Conservation (phyloP, 2,888 invertebrate genomes). For the Oxyteleia sp. region DNA sequence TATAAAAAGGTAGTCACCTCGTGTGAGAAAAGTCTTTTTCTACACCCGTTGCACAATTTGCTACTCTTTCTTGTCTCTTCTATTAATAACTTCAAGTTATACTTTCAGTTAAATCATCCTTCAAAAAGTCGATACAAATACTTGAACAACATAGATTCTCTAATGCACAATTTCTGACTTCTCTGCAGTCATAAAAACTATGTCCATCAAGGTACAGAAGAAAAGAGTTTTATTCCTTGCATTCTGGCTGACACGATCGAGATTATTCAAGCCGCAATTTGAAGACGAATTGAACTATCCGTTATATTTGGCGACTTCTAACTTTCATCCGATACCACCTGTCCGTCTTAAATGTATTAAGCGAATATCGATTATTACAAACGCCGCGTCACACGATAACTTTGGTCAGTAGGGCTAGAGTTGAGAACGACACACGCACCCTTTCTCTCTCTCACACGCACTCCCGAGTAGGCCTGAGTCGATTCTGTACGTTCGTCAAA, state of each 20-base stretch:
- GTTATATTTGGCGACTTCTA: constrained; percentile 70
- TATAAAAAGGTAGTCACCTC: too few relatives aligned
- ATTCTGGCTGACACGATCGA: constrained; percentile 66
- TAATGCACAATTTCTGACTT: too few relatives aligned
- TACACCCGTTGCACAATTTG: too few relatives aligned
- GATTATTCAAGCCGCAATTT: constrained; percentile 54
- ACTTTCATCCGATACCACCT: constrained; percentile 58
- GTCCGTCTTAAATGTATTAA: constrained; percentile 71
- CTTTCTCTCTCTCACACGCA: constrained; percentile 46
- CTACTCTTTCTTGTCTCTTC: too few relatives aligned
- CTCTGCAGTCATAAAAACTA: background rate
- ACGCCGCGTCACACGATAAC: constrained; percentile 69
- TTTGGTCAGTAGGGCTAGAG: constrained; percentile 73
- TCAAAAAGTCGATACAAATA: too few relatives aligned
- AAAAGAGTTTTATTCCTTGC: constrained; percentile 42
- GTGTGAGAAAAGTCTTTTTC: too few relatives aligned
- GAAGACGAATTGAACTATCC: constrained; percentile 64
- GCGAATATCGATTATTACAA: constrained; percentile 68
- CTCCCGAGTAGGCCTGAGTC: constrained; percentile 73
- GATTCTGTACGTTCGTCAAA: too few relatives aligned
- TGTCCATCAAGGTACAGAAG: constrained; percentile 11
- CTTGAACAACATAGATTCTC: too few relatives aligned
- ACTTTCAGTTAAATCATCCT: too few relatives aligned
- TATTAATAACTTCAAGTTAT: too few relatives aligned
- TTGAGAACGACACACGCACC: constrained; percentile 63